Evolutionary conservation across 2,797 vertebrate genomes (phyloP), one percentile per base, ranked within the genome.

Genomic region (Phataginus tetradactyla): DNA sequence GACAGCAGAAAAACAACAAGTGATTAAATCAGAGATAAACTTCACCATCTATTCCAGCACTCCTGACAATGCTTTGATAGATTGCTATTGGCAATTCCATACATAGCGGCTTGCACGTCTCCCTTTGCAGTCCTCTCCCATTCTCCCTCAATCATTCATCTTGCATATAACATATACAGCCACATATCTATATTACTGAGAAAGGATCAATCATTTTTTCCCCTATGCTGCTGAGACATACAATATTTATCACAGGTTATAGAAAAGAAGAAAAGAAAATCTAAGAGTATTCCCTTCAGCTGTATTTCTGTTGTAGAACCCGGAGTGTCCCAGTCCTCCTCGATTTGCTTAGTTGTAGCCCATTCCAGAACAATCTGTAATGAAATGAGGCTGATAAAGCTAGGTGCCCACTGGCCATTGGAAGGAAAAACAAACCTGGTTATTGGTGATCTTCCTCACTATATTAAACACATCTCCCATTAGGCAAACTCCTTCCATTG

Each of bases 181-280:
- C 86, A 96, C 97, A 91, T 98, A 98, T 97, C 98, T 98, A 95
- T 98, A 98, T 98, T 98, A 94, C 98, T 97, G 97, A 96, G 97
- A 98, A 98, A 98, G 97, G 97, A 98, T 99, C 98, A 98, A 98
- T 98, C 98, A 97, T 97, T 97, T 98, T 98, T 98, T 97, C 95
- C 98, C 98, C 98, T 97, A 72, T 97, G 98, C 98, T 98, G 98
- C 96, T 85, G 95, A 98, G 98, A 97, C 98, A 98, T 99, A 98
- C 98, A 99, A 98, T 99, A 99, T 99, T 99, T 99, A 99, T 99
- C 98, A 99, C 98, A 98, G 98, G 98, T 98, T 99, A 98, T 90
- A 97, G 98, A 97, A 98, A 98, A 98, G 98, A 98, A 98, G 98
- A 98, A 98, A 98, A 98, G 96, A 98, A 98, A 98, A 98, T 97